phyloP scores from a whole-genome alignment of 2,113 vertebrate genomes.

The Oceanites oceanicus region DNA sequence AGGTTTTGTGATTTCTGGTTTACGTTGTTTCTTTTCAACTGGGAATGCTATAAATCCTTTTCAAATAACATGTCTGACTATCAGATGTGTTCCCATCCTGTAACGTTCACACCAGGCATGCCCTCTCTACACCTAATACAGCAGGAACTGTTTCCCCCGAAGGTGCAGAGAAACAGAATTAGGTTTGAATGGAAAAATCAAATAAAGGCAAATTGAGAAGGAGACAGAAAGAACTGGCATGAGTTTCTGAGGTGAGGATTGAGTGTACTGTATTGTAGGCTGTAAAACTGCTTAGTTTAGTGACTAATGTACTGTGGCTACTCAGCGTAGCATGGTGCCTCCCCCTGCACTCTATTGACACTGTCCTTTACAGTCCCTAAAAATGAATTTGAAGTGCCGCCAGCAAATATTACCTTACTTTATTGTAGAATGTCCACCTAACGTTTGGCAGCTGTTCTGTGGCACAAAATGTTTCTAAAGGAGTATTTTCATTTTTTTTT shows the following conservation, averaged over 20 bases:
- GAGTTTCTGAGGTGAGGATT: background rate
- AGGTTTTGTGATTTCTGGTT: background rate
- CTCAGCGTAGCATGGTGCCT: background rate
- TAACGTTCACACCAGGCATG: background rate
- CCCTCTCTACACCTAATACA: background rate
- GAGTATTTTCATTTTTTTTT: background rate
- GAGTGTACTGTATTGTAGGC: background rate
- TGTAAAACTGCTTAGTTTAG: background rate
- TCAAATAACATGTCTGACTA: background rate
- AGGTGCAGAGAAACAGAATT: background rate
- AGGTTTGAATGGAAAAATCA: slow-evolving; percentile 9
- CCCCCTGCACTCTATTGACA: background rate
- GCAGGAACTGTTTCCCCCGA: background rate
- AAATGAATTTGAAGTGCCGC: background rate
- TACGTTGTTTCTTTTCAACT: background rate
- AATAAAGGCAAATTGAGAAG: background rate
- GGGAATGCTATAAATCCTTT: background rate
- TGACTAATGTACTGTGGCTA: background rate
- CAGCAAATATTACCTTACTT: background rate
- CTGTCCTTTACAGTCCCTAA: background rate
- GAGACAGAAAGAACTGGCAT: background rate
- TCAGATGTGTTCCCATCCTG: background rate
- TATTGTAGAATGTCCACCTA: background rate
- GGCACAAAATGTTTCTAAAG: background rate
- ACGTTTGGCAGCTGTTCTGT: background rate